Conservation (phyloP, 2,888 invertebrate genomes). For the Athalia circularis region DNA sequence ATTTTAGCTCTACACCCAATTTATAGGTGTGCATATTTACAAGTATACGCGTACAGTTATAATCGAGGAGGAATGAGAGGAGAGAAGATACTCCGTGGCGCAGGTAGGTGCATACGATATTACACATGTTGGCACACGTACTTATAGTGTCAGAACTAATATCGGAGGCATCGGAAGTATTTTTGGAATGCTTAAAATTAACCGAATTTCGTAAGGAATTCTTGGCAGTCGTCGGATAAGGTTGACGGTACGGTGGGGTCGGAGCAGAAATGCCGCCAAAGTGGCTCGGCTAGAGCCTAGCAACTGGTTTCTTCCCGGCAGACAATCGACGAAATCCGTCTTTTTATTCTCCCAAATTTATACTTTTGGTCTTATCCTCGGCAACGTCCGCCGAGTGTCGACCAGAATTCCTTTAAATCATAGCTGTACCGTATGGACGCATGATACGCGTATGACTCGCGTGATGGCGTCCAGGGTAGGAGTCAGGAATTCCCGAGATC, state of each 20-base stretch:
- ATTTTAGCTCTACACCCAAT: no score
- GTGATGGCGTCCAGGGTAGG: slow-evolving; percentile 23
- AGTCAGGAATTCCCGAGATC: slow-evolving; percentile 46
- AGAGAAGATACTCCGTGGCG: no score
- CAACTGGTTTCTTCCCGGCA: no score
- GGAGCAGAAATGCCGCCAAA: no score
- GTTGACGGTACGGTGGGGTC: neutral
- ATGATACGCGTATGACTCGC: slow-evolving; percentile 32
- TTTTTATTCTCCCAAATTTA: neutral
- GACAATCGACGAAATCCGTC: neutral
- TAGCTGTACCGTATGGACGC: neutral
- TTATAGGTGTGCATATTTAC: no score
- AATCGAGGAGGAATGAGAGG: no score
- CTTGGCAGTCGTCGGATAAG: slow-evolving; percentile 39
- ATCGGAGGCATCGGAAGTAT: slow-evolving; percentile 32
- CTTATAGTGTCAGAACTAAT: slow-evolving; percentile 18
- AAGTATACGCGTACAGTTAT: no score
- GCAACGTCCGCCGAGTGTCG: no score
- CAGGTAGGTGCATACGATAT: no score
- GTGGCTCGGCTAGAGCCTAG: no score
- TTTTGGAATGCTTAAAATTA: slow-evolving; percentile 43
- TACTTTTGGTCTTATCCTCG: neutral
- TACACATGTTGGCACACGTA: no score
- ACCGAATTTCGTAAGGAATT: slow-evolving; percentile 46
- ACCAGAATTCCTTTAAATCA: no score